Percentiles rank a stretch among this genome's conserved stretches.
Conservation (phyloP, 2,888 invertebrate genomes). For the Andrena hattorfiana region DNA sequence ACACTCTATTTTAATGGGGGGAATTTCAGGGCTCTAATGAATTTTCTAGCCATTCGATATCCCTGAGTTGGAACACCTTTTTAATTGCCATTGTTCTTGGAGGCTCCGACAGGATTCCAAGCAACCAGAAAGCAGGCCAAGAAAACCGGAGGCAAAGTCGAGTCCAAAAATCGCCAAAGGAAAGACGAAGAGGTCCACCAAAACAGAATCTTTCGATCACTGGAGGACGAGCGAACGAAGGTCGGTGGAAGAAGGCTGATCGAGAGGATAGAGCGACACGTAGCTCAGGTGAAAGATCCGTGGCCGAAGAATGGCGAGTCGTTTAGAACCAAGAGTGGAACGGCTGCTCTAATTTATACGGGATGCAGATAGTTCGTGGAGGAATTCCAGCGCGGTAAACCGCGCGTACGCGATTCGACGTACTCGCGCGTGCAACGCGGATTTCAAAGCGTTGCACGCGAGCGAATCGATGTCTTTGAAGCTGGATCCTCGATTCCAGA, state of each 20-base stretch:
- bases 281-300: background rate
- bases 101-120: background rate
- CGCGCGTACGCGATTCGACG: slow-evolving; percentile 34
- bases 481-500: background rate
- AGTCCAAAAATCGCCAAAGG: no score
- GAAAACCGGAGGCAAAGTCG: no score
- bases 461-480: slow-evolving; percentile 45
- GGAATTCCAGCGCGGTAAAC: slow-evolving; percentile 46
- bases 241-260: background rate
- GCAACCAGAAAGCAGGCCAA: no score
- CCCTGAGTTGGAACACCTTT: background rate
- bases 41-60: background rate
- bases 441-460: slow-evolving; percentile 47
- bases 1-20: slow-evolving; percentile 32
- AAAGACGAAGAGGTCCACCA: no score
- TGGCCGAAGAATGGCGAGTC: slow-evolving; percentile 26
- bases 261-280: background rate
- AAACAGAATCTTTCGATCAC: background rate
- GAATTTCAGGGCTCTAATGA: slow-evolving; percentile 7
- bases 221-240: background rate
- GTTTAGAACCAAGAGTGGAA: slow-evolving; percentile 2
- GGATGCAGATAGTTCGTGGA: slow-evolving; percentile 21
- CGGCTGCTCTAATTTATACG: slow-evolving; percentile 30
- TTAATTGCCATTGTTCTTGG: background rate
- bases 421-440: slow-evolving; percentile 41